Base-by-base conservation (phyloP, 2,113 vertebrate species). In the Leptodactylus fuscus region DNA sequence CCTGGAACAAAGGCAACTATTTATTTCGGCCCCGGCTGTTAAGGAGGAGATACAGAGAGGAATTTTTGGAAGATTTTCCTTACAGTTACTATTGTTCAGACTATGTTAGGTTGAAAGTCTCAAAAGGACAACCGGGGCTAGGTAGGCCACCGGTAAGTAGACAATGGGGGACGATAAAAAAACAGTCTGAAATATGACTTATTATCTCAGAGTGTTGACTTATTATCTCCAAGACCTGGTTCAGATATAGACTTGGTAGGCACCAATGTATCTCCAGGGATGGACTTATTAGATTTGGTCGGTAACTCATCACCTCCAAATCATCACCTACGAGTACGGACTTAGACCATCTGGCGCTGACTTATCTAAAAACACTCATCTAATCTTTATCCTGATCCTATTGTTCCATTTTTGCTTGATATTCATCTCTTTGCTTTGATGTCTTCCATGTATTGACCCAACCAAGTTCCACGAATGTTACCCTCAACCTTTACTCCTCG, bases 1-100 rank as follows among this genome's bases (percentile, higher is more conserved):
- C 62, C 41, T 49, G 32, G 65, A 85, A 80, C 83, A 79, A 69
- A 36, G 46, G 15, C 27, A 22, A 22, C 46, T 38, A 46, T 85
- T 67, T 34, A 80, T 34, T 20, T 16, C 24, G 8, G 8, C 60
- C 29, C 46, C 46, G 32, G 16, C 29, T 7, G 9, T 34, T 76
- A 22, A 10, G 20, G 29, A 24, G 13, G 51, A 74, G 15, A 62
- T 16, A 58, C 10, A n/a, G 34, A 58, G 27, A 51, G 22, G 29
- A 78, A 22, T 75, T 48, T n/a, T 6, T 49, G 44, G n/a, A 4
- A 67, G 32, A 36, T 65, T 65, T 29, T 65, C 27, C 13, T 32
- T 15, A 65, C 4, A 32, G 5, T 16, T 4, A 65, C 29, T 1
- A 22, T 13, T 60, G 12, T 60, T 27, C 58, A 27, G 58, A 10